Base-by-base conservation (phyloP, 2,797 vertebrate species). In the Gadopsis bispinosus region DNA sequence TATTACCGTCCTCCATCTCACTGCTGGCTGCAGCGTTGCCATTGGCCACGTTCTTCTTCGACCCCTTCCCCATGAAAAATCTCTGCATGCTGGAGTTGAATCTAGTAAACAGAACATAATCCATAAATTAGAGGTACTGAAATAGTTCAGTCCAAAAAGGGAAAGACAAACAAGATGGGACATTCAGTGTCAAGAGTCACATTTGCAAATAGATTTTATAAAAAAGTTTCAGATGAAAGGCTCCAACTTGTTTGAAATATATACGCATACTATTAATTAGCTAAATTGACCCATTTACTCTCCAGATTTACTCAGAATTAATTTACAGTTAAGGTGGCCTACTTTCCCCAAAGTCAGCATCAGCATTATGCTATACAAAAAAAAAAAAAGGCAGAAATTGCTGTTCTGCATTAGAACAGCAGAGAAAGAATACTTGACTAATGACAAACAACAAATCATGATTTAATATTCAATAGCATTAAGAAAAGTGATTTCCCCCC, bases 1-100 rank as follows among this genome's bases (percentile, higher is more conserved):
- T 92, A 97, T 99, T 99, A 99, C 98, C 98, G 54, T 97, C 97
- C 93, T 99, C 97, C 94, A 99, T 94, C 90, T 99, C 98, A 41
- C 94, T 98, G 93, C 94, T 94, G 91, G 88, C 95, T 39, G 96
- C 95, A 0, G 97, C 95, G 72, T 97, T 97, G 91, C 97, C 97
- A 41, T 98, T 99, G 73, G 97, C 96, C 81, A 97, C 92, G 26
- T 97, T 96, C 94, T 97, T 98, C 43, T 93, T 89, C 37, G 93
- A 88, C 0, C 87, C 75, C 71, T 93, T 95, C 81, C 96, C 92
- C 4, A 91, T 96, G 92, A 99, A 98, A 82, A 97, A 96, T 11
- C 54, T 95, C 93, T 99, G 97, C 94, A 99, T 96, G 92, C 88
- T 97, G 87, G 95, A 76, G 17, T 99, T 99, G 92, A 97, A 99